Evolutionary conservation across 2,797 vertebrate species (phyloP), one percentile per base, ranked within the genome.

Genomic region (Monodelphis domestica): DNA sequence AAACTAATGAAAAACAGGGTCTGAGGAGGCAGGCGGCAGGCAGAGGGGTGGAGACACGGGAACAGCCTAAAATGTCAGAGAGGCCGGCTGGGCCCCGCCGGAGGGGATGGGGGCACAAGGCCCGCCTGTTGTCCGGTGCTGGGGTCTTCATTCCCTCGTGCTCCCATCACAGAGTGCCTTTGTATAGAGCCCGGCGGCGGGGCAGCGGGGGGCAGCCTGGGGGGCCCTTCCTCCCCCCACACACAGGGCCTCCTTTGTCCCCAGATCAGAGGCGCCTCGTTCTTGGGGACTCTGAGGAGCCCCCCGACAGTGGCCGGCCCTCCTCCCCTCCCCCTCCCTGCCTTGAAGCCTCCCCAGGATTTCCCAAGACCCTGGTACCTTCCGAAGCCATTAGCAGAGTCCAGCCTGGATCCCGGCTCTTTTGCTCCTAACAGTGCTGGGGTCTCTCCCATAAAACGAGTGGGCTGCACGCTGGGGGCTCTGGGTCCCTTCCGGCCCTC

Each of bases 131-230:
- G 33, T 94, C 89, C 63, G 63, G 91, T 92, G 54, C 54, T 87
- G 89, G 95, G 95, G 95, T 95, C 89, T 50, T 28, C 70, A 1
- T 45, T 50, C 95, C 89, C 96, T 89, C 93, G 92, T 91, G 94
- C 90, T 53, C 78, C 97, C 56, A 84, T 84, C 70, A 97, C 90
- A 97, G 92, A 53, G 93, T 55, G 94, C 91, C 96, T 97, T 97
- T 97, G 97, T 97, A 94, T 38, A 1, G 7, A 26, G 92, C 54
- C 12, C 70, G 84, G 54, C 91, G 89, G 54, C 54, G 4, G 54
- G 59, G 92, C 89, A 93, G 87, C 53, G 89, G 53, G 6, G 57
- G 11, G 89, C 56, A 90, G 52, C 55, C n/a, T 84, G 92, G 87
- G 93, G 63, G 53, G 52, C 15, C 14, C 24, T 87, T 70, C 54